Evolutionary conservation across 2,113 vertebrate species (phyloP), one percentile per base, ranked within the genome.

Genomic region (Callorhinus ursinus): DNA sequence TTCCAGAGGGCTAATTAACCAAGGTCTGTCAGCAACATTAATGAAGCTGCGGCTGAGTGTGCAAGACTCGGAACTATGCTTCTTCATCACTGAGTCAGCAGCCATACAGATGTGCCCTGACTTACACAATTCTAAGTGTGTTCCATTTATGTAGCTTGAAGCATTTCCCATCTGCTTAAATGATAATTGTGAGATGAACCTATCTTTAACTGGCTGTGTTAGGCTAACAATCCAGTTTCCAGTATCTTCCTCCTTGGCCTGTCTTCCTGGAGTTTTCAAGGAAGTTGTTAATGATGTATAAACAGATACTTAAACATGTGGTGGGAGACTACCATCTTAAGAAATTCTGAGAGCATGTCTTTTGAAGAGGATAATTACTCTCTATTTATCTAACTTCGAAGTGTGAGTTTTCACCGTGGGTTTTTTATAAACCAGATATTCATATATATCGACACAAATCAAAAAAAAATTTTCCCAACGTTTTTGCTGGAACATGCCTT

Each of bases 251-350:
- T 67, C 46, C 33, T 39, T 79, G 36, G 31, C 14, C 53, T 65
- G 26, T 57, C 85, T 83, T 80, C 65, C 69, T 28, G 57, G 61
- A 84, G 49, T 71, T 91, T 91, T 84, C 16, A 63, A 72, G 72
- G 63, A 85, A 96, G 59, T 84, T 69, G 42, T 91, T 79, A 86
- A 67, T 80, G 42, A 77, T 72, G 11, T 65, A 18, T 93, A 82
- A 94, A 93, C 85, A 97, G 86, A 91, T 39, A 88, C 76, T 81
- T 95, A 76, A 92, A 74, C 59, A 49, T 77, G 46, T 21, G 11
- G 18, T 8, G 18, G 36, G 53, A 42, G 55, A 77, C 63, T 36
- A 46, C 83, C 81, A 46, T 59, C 76, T 26, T 77, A 74, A 96
- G 46, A 26, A 77, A 82, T 93, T 88, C 21, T 15, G 21, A 71